Evolutionary conservation across 1,140 invertebrate genomes (phyloP).

Genomic region (Leptestheria dahalacensis): DNA sequence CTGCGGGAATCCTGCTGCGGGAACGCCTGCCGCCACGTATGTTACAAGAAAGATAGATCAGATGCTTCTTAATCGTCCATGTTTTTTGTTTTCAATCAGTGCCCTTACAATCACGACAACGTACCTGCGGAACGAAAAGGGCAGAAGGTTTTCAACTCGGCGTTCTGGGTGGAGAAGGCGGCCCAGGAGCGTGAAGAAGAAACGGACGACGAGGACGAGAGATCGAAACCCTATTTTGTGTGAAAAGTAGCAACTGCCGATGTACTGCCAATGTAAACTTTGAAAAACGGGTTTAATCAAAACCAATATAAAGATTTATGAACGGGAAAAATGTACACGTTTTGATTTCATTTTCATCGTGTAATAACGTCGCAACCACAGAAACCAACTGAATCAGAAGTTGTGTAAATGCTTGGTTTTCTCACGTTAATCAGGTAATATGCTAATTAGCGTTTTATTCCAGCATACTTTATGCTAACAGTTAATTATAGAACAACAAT

Average conservation of each 20-base stretch:
- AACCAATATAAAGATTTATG: too few relatives aligned
- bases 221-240: neutral
- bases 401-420: too few relatives aligned
- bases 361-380: too few relatives aligned
- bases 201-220: neutral
- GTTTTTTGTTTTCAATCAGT: slow-evolving; percentile 13
- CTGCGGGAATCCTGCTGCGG: slow-evolving; percentile 24
- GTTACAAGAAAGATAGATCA: slow-evolving; percentile 8
- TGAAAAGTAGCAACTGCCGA: neutral
- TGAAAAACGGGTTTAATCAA: too few relatives aligned
- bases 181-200: neutral
- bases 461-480: too few relatives aligned
- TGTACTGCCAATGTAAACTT: neutral
- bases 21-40: slow-evolving; percentile 24
- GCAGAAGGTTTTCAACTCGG: slow-evolving; percentile 20
- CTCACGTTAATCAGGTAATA: too few relatives aligned
- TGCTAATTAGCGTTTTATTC: too few relatives aligned
- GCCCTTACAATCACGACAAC: slow-evolving; percentile 21
- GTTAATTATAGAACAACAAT: too few relatives aligned
- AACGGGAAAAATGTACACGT: too few relatives aligned
- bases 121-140: slow-evolving; percentile 15
- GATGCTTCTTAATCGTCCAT: too few relatives aligned
- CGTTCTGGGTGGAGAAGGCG: slow-evolving; percentile 19
- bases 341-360: too few relatives aligned
- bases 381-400: too few relatives aligned